Base-by-base conservation (phyloP, 2,888 invertebrate genomes). In the Sinotaia quadrata region DNA sequence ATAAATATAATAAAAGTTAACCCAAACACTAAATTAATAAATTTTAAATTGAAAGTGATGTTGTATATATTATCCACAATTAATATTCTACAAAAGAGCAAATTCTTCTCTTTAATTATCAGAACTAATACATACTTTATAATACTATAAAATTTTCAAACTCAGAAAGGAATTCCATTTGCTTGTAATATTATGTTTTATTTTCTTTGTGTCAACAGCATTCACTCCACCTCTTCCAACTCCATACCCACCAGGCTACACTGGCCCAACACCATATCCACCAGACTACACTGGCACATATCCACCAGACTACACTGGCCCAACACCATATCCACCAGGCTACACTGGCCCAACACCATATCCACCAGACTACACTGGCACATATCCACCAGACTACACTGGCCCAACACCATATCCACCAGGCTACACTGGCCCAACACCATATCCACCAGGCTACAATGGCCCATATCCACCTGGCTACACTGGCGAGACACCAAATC, bases 311-410 rank as follows among this genome's bases (percentile, higher is more conserved):
- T 36, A 57, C 34, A 57, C 34, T 36, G 57, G 57, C 0, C 36
- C 34, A 36, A 57, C 57, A 57, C 33, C 54, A 4, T 31, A 56
- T 21, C 54, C 54, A 56, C 54, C 54, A n/a, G 7, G 54, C 12
- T 31, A 33, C 31, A 56, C 31, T 31, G 54, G 54, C 8, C 33
- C 31, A 12, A 56, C 54, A 56, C 54, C 54, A 0, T 56, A 56
- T 34, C 54, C 54, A 15, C 54, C 54, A 31, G 15, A 34, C 18
- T 56, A 56, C 54, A 56, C 54, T 56, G 54, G 54, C 31, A 44
- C 72, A 15, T 68, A 67, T 27, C 52, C 31, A 34, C 71, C 72
- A 61, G 58, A 62, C 12, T 31, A 34, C 4, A 29, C 67, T 52
- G 65, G 61, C 2, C 36, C 36, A n/a, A 47, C 49, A 21, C 21